Conservation (phyloP, 2,888 invertebrate genomes). For the Ptychoptera contaminata region DNA sequence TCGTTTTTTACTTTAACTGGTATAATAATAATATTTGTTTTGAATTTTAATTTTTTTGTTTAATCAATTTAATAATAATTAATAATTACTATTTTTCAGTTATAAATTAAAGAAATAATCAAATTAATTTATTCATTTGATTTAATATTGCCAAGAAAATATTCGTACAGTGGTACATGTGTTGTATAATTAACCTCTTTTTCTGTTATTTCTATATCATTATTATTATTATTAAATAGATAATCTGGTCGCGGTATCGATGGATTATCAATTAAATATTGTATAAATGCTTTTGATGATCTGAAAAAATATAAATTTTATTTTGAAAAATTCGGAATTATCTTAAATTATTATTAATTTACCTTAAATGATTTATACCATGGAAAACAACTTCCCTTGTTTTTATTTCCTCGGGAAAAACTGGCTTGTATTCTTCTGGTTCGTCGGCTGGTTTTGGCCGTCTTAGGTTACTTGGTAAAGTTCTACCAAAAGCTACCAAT, state of each 20-base stretch:
- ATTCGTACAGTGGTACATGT: constrained; percentile 22
- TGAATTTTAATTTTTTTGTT: no score
- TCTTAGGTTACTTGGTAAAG: constrained; percentile 21
- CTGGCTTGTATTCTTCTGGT: constrained; percentile 20
- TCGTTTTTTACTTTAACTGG: no score
- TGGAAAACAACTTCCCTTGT: constrained; percentile 25
- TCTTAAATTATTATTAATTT: background rate
- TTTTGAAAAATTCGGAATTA: background rate
- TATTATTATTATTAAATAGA: constrained; percentile 18
- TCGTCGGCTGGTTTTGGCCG: constrained; percentile 17
- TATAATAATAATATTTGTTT: no score
- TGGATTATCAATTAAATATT: constrained; percentile 21
- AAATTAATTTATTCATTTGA: no score
- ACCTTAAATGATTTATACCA: constrained; percentile 25
- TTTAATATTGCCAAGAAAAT: background rate
- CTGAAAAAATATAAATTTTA: constrained; percentile 8
- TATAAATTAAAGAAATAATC: no score
- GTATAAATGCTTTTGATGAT: constrained; percentile 22
- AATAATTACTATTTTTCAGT: no score
- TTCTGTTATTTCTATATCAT: constrained; percentile 16
- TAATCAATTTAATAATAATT: no score
- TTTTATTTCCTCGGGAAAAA: constrained; percentile 23
- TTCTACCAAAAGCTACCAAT: constrained; percentile 26
- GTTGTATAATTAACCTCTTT: constrained; percentile 6
- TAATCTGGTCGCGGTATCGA: constrained; percentile 20